These are phyloP conservation scores for Mus spicilegus DNA, from an alignment of 2,113 vertebrate genomes.

Conservation along the genomic window DNA sequence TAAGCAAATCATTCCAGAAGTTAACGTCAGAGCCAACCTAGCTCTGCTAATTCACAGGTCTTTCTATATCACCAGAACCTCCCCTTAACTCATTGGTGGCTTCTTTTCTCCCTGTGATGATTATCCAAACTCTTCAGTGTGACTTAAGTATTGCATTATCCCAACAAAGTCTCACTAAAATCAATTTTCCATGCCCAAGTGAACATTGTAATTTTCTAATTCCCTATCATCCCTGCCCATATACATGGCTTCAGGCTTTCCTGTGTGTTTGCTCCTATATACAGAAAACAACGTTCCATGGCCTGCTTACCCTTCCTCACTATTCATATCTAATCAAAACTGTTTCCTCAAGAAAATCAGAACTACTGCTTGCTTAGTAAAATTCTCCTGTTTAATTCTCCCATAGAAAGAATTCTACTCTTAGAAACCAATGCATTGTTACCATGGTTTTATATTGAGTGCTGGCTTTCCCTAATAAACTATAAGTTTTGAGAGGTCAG, in stretches of 20 bases:
- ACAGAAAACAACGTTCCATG: background rate
- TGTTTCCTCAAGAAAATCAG: background rate
- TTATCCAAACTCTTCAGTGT: background rate
- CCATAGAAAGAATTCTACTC: background rate
- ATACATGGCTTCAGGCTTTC: background rate
- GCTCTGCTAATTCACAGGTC: background rate
- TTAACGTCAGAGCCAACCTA: background rate
- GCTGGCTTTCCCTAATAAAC: background rate
- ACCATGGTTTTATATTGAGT: background rate
- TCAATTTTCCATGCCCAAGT: background rate
- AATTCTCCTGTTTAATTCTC: background rate
- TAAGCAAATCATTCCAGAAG: background rate
- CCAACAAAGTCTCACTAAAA: background rate
- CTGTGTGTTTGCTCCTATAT: background rate
- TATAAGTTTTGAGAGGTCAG: background rate
- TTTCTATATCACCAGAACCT: background rate
- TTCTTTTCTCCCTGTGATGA: background rate
- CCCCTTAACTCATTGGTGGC: background rate
- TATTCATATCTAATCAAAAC: conserved; percentile 5
- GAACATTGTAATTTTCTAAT: background rate
- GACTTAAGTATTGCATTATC: background rate
- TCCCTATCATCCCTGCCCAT: background rate
- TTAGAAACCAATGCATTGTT: background rate
- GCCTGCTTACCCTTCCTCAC: background rate
- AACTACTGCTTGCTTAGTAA: background rate